Conservation (phyloP, 1,140 invertebrate species). For the Battus philenor region DNA sequence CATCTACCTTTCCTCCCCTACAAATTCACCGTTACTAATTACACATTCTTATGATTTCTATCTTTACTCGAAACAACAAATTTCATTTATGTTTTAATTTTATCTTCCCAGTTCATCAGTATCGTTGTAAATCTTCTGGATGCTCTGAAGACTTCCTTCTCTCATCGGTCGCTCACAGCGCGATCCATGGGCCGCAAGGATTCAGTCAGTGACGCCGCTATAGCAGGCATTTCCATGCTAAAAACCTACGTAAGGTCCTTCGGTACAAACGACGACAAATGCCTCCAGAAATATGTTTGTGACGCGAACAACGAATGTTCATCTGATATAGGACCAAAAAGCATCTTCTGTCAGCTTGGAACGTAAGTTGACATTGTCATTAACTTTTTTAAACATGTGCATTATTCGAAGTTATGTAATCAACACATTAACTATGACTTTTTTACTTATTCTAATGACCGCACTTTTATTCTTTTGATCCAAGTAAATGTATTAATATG, state of each 20-base stretch:
- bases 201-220: slow-evolving; percentile 88
- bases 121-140: slow-evolving; percentile 93
- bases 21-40: slow-evolving; percentile 23
- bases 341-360: slow-evolving; percentile 94
- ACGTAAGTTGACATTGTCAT: slow-evolving; percentile 82
- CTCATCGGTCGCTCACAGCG: slow-evolving; percentile 88
- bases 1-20: slow-evolving; percentile 57
- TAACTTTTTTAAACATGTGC: no score
- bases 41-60: background rate
- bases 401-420: no score
- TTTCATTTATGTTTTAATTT: background rate
- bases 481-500: no score
- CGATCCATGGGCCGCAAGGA: slow-evolving; percentile 89
- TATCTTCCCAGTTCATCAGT: slow-evolving; percentile 86
- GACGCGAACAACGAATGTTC: slow-evolving; percentile 92
- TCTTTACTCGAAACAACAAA: background rate
- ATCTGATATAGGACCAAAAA: slow-evolving; percentile 87
- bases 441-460: no score
- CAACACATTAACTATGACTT: no score
- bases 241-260: slow-evolving; percentile 93
- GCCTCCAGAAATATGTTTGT: slow-evolving; percentile 89
- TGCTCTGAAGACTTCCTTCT: slow-evolving; percentile 93
- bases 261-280: slow-evolving; percentile 86
- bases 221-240: slow-evolving; percentile 89
- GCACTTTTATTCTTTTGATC: no score